Base-by-base conservation (phyloP, 2,797 vertebrate species). In the Bovichtus variegatus region DNA sequence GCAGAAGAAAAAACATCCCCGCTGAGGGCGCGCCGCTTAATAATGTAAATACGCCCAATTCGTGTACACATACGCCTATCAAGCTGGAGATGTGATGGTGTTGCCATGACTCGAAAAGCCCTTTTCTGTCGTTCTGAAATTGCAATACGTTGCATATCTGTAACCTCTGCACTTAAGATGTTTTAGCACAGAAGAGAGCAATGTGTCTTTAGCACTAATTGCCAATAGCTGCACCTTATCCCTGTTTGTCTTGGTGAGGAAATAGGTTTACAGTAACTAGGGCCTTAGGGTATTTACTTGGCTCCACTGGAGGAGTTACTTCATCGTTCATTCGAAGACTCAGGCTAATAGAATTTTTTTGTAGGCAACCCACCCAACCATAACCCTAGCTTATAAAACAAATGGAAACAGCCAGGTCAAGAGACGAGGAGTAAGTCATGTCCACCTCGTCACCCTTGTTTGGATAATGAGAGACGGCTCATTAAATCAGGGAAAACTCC, bases 401-500 rank as follows among this genome's bases (percentile, higher is more conserved):
- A 89, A 90, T 87, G 74, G 80, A 90, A 84, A 78, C 78, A 77
- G 78, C 62, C 83, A 87, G 74, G 86, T 85, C 86, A 81, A 77
- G 80, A 84, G 82, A 89, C 50, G 74, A 51, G 68, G 83, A 78
- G 79, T 67, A 87, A 81, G 84, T 82, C 80, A 65, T 77, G 82
- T 90, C 90, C 89, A 90, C 88, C 85, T 90, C 73, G 63, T 91
- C 84, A 60, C 83, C 84, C 87, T 79, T 68, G 74, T 94, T 93
- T 92, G 80, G 91, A 94, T 78, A 93, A 91, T 86, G 84, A 90
- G 85, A 91, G 88, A 92, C 23, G 86, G 88, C 91, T 94, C 92
- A 93, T 94, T 94, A 92, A 91, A 93, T 90, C 88, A 86, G 84
- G 84, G 81, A 90, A 82, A 93, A 92, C 91, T 89, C 78, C 25